These are phyloP conservation scores for Latrodectus geometricus DNA, from an alignment of 1,140 invertebrate genomes.

Conservation along the genomic window DNA sequence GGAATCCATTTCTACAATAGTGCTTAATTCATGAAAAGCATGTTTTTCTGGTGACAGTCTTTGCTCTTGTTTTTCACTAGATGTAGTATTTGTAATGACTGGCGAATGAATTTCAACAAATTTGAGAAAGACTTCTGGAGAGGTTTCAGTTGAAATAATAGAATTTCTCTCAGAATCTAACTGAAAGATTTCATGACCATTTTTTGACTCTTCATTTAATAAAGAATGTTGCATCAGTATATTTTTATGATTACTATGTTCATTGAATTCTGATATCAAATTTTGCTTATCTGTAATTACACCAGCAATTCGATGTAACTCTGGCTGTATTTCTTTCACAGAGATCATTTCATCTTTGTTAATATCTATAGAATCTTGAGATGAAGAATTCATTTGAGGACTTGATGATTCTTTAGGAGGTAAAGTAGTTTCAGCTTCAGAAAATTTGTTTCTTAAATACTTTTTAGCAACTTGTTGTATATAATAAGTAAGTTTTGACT, in stretches of 20 bases:
- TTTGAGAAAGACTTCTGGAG: not conserved
- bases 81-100: not conserved
- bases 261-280: not conserved
- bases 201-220: not conserved
- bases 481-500: conserved; percentile 15
- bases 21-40: conserved; percentile 55
- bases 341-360: too few relatives aligned
- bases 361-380: too few relatives aligned
- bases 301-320: too few relatives aligned
- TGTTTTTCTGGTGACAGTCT: not conserved
- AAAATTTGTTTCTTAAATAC: conserved; percentile 7
- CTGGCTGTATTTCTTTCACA: too few relatives aligned
- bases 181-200: conserved; percentile 4
- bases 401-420: too few relatives aligned
- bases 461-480: conserved; percentile 36
- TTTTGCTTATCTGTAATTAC: too few relatives aligned
- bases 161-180: not conserved
- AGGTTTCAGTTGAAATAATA: not conserved
- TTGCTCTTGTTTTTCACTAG: not conserved
- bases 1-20: conserved; percentile 48
- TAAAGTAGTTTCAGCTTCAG: too few relatives aligned
- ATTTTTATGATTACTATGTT: not conserved
- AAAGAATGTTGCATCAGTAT: not conserved
- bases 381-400: too few relatives aligned
- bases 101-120: too few relatives aligned